Percentiles rank a stretch among this genome's conserved stretches.
Evolutionary conservation across 2,888 invertebrate species (phyloP).

Genomic region (Dermolepida albohirtum): DNA sequence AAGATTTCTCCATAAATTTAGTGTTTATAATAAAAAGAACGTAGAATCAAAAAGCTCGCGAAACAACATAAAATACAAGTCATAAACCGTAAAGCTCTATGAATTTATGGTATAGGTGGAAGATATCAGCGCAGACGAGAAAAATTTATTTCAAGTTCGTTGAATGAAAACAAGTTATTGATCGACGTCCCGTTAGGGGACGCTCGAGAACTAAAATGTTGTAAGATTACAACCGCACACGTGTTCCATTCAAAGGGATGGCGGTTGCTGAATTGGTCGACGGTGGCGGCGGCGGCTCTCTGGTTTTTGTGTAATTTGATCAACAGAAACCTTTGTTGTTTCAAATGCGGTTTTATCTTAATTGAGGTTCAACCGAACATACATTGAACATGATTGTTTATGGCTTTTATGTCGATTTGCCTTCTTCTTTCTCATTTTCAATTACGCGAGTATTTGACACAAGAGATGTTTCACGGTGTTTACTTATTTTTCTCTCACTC

Average conservation of each 20-base stretch:
- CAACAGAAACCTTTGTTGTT: conserved; percentile 38
- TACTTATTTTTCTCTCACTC: no score
- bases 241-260: conserved; percentile 36
- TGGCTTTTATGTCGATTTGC: conserved; percentile 24
- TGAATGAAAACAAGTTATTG: conserved; percentile 39
- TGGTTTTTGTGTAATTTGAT: conserved; percentile 39
- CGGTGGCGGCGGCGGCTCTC: conserved; percentile 23
- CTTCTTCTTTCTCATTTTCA: conserved; percentile 30
- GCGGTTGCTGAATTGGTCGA: conserved; percentile 34
- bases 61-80: conserved; percentile 23
- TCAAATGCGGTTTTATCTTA: conserved; percentile 39
- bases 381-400: conserved; percentile 38
- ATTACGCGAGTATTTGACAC: conserved; percentile 12
- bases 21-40: conserved; percentile 7
- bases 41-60: conserved; percentile 19
- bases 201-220: conserved; percentile 33
- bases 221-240: conserved; percentile 39
- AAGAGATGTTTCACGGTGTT: no score
- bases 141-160: conserved; percentile 37
- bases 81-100: conserved; percentile 24
- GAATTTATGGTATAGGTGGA: conserved; percentile 15
- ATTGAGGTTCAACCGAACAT: conserved; percentile 36
- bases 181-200: conserved; percentile 30
- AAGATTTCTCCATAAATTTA: no score
- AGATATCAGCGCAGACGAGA: conserved; percentile 31